Conservation (phyloP, 2,888 invertebrate species). For the Apodemia mormo region DNA sequence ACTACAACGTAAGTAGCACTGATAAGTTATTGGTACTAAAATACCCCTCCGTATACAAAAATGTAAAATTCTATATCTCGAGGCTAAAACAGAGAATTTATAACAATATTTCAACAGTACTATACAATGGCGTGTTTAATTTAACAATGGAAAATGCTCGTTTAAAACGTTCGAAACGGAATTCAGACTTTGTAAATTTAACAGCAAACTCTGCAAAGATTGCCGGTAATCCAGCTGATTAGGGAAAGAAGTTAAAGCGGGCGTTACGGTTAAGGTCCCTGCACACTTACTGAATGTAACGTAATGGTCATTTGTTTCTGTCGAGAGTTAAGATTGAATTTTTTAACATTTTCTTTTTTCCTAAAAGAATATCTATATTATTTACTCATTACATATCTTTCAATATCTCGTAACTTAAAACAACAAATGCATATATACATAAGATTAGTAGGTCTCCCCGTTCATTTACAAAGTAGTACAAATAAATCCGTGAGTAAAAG, state of each 20-base stretch:
- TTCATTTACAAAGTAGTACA: too few species aligned
- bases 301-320: too few species aligned
- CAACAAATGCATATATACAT: too few species aligned
- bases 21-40: background rate
- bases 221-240: constrained; percentile 22
- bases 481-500: too few species aligned
- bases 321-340: too few species aligned
- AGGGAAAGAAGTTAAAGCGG: constrained; percentile 21
- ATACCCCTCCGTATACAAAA: background rate
- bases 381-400: too few species aligned
- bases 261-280: background rate
- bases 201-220: constrained; percentile 20
- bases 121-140: background rate
- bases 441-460: too few species aligned
- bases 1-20: background rate
- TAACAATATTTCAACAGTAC: constrained; percentile 14
- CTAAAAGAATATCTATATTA: too few species aligned
- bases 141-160: constrained; percentile 5
- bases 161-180: constrained; percentile 19
- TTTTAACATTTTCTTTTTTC: too few species aligned
- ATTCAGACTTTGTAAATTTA: constrained; percentile 22
- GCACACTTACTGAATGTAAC: background rate
- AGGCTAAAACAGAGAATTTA: constrained; percentile 7
- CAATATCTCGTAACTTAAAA: too few species aligned
- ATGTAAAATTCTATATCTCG: background rate